Evolutionary conservation across 2,888 invertebrate genomes (phyloP).

Genomic region (Zygogramma bicolorata): DNA sequence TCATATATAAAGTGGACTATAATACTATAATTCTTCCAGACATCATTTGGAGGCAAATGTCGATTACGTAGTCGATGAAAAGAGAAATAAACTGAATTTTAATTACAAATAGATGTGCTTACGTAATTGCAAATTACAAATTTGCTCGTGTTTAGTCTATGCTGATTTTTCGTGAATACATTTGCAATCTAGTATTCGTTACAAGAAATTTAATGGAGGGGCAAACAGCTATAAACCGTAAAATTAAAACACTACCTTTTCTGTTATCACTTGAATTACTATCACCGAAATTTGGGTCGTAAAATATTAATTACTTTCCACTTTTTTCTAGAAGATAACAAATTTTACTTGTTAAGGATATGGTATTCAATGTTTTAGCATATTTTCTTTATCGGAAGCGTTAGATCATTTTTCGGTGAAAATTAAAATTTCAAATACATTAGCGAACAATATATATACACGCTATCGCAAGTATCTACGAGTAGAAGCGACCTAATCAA

Average conservation of each 20-base stretch:
- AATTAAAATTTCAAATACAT: conserved; percentile 1
- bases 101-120: too few species aligned
- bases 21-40: too few species aligned
- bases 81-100: too few species aligned
- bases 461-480: background rate
- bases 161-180: too few species aligned
- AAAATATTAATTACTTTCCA: conserved; percentile 1
- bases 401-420: background rate
- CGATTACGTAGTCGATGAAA: too few species aligned
- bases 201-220: background rate
- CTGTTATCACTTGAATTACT: background rate
- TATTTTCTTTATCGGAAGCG: conserved; percentile 4
- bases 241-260: background rate
- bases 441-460: background rate
- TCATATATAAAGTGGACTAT: background rate
- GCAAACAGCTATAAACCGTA: background rate
- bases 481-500: background rate
- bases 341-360: conserved; percentile 1
- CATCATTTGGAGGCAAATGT: too few species aligned
- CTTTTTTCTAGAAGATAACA: conserved; percentile 1
- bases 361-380: conserved; percentile 10
- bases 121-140: too few species aligned
- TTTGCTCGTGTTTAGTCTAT: too few species aligned
- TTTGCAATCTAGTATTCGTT: background rate
- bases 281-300: conserved; percentile 4